Evolutionary conservation across 1,140 invertebrate genomes (phyloP).

Genomic region (Galleria mellonella): DNA sequence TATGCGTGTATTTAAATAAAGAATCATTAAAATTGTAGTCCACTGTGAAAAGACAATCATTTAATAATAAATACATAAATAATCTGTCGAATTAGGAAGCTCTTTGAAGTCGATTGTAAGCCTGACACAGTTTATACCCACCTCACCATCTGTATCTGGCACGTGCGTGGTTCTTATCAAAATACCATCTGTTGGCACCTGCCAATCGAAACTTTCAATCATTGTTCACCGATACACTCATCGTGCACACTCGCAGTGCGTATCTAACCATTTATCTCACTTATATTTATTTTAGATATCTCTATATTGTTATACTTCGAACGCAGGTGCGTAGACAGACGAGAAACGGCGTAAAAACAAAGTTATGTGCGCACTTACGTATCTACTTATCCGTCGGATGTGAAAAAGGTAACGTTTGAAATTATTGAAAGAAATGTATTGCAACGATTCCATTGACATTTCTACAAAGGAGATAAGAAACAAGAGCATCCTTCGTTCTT

Average conservation of each 20-base stretch:
- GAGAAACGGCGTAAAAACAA: slow-evolving; percentile 19
- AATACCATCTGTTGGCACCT: slow-evolving; percentile 39
- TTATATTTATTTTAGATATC: slow-evolving; percentile 40
- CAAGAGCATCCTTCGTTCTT: no score
- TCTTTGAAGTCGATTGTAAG: no score
- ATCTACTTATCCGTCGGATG: slow-evolving; percentile 28
- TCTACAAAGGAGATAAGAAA: no score
- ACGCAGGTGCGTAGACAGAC: slow-evolving; percentile 27
- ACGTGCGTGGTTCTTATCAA: slow-evolving; percentile 36
- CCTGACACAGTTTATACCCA: slow-evolving; percentile 18
- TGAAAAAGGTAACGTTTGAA: slow-evolving; percentile 28
- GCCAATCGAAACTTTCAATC: slow-evolving; percentile 31
- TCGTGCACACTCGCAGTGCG: slow-evolving; percentile 22
- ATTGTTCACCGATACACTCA: slow-evolving; percentile 44
- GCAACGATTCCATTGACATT: no score
- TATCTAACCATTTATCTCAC: slow-evolving; percentile 36
- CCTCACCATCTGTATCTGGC: slow-evolving; percentile 19
- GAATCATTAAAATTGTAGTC: no score
- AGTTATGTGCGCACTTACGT: no score
- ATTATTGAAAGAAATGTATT: no score
- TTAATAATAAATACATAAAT: no score
- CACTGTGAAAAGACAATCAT: no score
- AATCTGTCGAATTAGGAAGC: no score
- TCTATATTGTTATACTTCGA: slow-evolving; percentile 30
- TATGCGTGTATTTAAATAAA: no score